Conservation (phyloP, 2,797 vertebrate genomes). For the Coracias cyanogaster region DNA sequence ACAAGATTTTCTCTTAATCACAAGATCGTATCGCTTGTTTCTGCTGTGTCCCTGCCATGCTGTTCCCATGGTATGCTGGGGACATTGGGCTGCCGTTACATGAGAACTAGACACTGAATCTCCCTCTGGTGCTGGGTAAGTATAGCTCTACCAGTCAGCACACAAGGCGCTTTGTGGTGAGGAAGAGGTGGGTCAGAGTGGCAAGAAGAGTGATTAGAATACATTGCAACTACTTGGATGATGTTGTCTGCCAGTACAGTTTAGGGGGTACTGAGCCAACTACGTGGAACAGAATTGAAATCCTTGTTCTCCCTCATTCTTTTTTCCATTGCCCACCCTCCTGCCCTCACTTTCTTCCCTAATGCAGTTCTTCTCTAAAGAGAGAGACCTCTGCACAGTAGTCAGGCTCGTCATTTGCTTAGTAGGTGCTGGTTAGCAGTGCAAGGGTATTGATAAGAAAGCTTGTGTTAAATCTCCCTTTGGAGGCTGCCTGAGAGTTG, state of each 20-base stretch:
- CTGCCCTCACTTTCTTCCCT: background rate
- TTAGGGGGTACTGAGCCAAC: background rate
- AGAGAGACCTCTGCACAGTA: background rate
- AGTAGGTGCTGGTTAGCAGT: background rate
- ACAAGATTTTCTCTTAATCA: background rate
- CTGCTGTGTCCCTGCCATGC: background rate
- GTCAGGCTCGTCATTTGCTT: background rate
- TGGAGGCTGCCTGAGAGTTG: background rate
- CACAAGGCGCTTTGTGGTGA: rapidly evolving
- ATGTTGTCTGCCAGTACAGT: background rate
- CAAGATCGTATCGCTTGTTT: background rate
- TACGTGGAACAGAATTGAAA: background rate
- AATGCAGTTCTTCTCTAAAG: background rate
- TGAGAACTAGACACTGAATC: background rate
- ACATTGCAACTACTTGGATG: background rate
- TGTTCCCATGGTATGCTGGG: background rate
- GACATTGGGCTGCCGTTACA: background rate
- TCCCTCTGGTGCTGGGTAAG: background rate
- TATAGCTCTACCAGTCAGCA: background rate
- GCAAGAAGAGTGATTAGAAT: background rate
- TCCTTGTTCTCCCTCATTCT: background rate
- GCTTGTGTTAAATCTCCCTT: background rate
- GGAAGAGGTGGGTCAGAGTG: background rate
- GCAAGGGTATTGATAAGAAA: background rate
- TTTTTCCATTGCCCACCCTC: background rate